These are phyloP conservation scores for Heliconius aoede DNA, from an alignment of 2,888 invertebrate species.

Conservation along the genomic window DNA sequence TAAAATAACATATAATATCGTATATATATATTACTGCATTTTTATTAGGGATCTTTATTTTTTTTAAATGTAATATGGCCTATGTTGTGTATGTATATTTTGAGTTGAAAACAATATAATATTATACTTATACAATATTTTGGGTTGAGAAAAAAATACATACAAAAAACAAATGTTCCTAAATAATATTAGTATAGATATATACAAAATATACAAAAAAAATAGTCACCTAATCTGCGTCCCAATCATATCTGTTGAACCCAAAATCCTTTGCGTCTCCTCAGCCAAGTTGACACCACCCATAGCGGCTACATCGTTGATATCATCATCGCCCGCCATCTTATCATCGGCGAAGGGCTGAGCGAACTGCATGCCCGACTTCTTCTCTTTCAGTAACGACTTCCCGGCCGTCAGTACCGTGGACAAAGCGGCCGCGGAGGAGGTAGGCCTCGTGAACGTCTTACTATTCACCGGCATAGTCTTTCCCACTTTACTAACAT, in stretches of 20 bases:
- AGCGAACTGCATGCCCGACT: constrained; percentile 68
- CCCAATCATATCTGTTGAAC: constrained; percentile 94
- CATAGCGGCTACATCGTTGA: constrained; percentile 99
- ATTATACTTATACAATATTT: no score
- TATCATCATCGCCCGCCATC: constrained; percentile 94
- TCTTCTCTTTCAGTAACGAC: constrained; percentile 89
- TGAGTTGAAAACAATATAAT: no score
- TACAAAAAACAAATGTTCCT: no score
- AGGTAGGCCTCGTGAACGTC: constrained; percentile 64
- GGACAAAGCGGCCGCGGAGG: constrained; percentile 61
- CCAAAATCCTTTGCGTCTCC: constrained; percentile 96
- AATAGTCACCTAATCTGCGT: constrained; percentile 89
- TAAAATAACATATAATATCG: no score
- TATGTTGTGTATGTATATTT: no score
- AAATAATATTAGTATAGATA: no score
- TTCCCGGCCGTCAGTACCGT: constrained; percentile 79
- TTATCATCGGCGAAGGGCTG: constrained; percentile 78
- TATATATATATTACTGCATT: no score
- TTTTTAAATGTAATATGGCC: no score
- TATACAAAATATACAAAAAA: constrained; percentile 54
- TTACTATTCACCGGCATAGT: constrained; percentile 80
- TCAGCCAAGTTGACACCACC: constrained; percentile 98
- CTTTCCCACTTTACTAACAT: constrained; percentile 69
- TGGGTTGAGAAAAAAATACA: no score
- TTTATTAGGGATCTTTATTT: no score